Evolutionary conservation across 1,140 invertebrate genomes (phyloP), one percentile per base, ranked within the genome.

Genomic region (Fopius arisanus): DNA sequence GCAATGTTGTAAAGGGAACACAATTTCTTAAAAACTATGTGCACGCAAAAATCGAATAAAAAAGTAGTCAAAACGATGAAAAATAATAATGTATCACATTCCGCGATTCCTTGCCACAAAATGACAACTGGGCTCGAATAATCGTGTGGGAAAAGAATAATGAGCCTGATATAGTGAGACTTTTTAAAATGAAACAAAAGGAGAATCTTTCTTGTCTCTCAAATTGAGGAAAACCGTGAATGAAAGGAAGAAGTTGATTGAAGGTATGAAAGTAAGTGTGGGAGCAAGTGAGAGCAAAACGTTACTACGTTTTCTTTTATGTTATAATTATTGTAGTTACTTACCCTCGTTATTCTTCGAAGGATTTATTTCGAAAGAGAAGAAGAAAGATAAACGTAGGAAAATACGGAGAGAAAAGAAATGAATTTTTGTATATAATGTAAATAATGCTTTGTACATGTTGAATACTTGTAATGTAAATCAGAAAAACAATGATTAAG

Each of bases 381-480:
- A 65, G 26, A 65, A 33, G 14, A 59, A 65, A 16, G 33, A 65
- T 65, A 6, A 65, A 65, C 29, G 16, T 33, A 37, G 19, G 33
- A 51, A 51, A 69, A 66, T 12, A 33, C 77, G 78, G 79, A 75
- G 75, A 77, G 66, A 51, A 48, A 70, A 79, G 41, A 70, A 68
- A 41, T 77, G 43, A 41, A 67, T 48, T 66, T 69, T 72, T 88
- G 86, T 88, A 88, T 70, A 88, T 88, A 88, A 79, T 88, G 86
- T 88, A 88, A 80, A 88, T 88, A 88, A 40, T 80, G 83, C 84
- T 86, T 87, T 87, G 85, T 87, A 87, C 84, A 87, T 87, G 86
- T 88, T 86, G 82, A 86, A 86, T 82, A 87, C 81, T 86, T 87
- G 80, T 87, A 85, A 84, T 85, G 82, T 86, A 85, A 86, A 84